Evolutionary conservation across 2,113 vertebrate genomes (phyloP).

Genomic region (Corythornis madagascariensis): DNA sequence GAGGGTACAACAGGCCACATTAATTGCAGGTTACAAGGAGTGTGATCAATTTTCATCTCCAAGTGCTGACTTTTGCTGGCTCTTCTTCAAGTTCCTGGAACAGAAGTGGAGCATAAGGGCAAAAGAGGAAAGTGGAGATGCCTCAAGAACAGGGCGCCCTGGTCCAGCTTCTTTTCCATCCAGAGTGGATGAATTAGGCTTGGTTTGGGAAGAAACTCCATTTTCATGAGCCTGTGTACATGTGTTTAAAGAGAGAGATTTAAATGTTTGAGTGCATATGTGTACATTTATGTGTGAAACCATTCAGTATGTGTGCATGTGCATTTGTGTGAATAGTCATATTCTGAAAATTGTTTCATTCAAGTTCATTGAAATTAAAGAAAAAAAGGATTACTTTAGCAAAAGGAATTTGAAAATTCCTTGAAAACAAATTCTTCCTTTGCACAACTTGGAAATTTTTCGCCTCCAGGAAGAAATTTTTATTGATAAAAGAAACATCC

Average conservation of each 20-base stretch:
- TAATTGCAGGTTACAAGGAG: slow-evolving; percentile 11
- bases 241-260: neutral
- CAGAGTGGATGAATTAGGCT: neutral
- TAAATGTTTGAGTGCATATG: neutral
- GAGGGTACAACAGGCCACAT: neutral
- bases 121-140: neutral
- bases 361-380: neutral
- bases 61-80: neutral
- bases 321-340: neutral
- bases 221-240: neutral
- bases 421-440: neutral
- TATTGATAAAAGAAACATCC: neutral
- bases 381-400: neutral
- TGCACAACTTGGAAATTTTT: neutral
- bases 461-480: neutral
- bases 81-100: neutral
- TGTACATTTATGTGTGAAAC: accelerated
- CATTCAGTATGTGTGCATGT: accelerated
- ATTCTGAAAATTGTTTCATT: neutral
- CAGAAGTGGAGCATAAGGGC: neutral
- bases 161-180: neutral
- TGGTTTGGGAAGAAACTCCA: neutral
- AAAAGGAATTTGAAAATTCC: neutral
- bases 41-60: slow-evolving; percentile 1
- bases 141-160: neutral